Percentiles rank a stretch among this genome's conserved stretches.
These are phyloP conservation scores for Beroe forskalii DNA, from an alignment of 37 sponge, comb jelly and placozoan genomes.

Conservation along the genomic window DNA sequence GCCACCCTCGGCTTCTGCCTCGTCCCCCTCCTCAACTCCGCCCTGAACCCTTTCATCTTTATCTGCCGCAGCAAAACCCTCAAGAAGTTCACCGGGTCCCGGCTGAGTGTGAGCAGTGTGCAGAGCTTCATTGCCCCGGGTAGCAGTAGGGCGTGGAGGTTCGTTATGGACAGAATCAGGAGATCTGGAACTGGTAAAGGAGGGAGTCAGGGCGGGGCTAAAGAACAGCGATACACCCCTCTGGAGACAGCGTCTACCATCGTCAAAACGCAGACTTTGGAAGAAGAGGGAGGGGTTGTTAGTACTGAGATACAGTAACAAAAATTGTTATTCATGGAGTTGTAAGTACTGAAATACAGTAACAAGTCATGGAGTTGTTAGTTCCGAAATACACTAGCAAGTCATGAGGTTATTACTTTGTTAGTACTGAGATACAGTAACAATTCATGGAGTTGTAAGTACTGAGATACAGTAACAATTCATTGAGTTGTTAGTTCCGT, in stretches of 20 bases:
- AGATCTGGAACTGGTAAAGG: too few species aligned
- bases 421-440: too few species aligned
- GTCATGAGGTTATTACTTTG: too few species aligned
- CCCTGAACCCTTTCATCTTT: conserved; percentile 34
- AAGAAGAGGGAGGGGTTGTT: background rate
- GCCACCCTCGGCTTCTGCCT: conserved; percentile 18
- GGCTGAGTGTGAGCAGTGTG: background rate
- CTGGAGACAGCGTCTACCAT: background rate
- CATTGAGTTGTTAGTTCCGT: too few species aligned
- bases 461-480: too few species aligned
- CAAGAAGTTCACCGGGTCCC: background rate
- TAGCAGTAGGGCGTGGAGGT: background rate
- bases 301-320: background rate
- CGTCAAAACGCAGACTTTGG: background rate
- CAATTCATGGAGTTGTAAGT: too few species aligned
- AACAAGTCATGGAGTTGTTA: too few species aligned
- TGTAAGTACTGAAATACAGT: too few species aligned
- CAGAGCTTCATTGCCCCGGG: background rate
- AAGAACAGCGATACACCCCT: background rate
- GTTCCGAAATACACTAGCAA: too few species aligned
- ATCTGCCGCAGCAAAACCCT: conserved; percentile 24
- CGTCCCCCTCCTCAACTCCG: conserved; percentile 51
- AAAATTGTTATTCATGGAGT: too few species aligned
- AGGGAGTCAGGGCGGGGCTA: background rate
- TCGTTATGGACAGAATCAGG: background rate